These are phyloP conservation scores for Anoura caudifer DNA, from an alignment of 2,113 vertebrate genomes.

Conservation along the genomic window DNA sequence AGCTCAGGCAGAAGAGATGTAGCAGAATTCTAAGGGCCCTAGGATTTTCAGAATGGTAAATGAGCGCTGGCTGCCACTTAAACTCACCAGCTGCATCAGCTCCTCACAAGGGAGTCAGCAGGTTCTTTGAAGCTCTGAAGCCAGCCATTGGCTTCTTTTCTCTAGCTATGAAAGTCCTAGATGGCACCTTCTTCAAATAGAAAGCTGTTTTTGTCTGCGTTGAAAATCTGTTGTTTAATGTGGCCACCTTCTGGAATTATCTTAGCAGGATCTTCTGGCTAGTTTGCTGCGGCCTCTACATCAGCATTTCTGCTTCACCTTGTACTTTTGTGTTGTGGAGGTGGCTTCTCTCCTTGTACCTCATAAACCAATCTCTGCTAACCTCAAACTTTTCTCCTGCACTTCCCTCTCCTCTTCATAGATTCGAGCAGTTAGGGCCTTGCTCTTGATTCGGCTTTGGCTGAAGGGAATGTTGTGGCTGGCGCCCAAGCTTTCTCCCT, in stretches of 20 bases:
- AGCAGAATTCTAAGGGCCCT: not conserved
- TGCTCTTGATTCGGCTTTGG: not conserved
- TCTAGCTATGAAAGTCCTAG: not conserved
- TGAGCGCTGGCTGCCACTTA: not conserved
- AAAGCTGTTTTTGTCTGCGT: not conserved
- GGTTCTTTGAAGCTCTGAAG: not conserved
- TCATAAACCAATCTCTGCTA: not conserved
- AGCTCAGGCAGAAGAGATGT: not conserved
- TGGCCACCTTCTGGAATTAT: not conserved
- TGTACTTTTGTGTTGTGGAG: not conserved
- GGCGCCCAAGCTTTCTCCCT: no score
- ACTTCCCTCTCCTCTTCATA: not conserved
- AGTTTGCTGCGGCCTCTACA: not conserved
- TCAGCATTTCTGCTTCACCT: not conserved
- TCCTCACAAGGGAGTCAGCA: not conserved
- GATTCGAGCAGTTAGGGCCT: not conserved
- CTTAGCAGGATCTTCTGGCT: not conserved
- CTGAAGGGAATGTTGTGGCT: no score
- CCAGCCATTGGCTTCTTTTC: not conserved
- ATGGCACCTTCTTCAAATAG: not conserved
- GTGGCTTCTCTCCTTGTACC: not conserved
- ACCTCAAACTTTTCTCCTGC: not conserved
- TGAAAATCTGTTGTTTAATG: not conserved
- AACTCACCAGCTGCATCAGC: not conserved
- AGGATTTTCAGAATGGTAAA: not conserved